Percentiles rank a stretch among this genome's conserved stretches.
phyloP scores from a whole-genome alignment of 2,797 vertebrate species.

The Argyrosomus regius region DNA sequence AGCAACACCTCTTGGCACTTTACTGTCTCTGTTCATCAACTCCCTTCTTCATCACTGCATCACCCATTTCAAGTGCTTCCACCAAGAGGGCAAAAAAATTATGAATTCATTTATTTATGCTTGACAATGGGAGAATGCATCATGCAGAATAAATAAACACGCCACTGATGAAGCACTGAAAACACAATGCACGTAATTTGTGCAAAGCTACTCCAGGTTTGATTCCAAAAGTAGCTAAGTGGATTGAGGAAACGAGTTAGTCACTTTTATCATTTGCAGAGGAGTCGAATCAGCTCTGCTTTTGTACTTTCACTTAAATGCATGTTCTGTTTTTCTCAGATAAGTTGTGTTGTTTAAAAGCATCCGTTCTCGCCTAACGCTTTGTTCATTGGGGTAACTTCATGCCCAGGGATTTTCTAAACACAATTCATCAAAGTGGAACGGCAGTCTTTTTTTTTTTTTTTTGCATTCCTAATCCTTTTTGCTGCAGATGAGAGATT shows the following conservation, averaged over 20 bases:
- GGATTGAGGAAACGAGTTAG: constrained; percentile 85
- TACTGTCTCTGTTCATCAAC: constrained; percentile 80
- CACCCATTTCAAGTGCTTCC: constrained; percentile 71
- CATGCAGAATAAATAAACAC: constrained; percentile 82
- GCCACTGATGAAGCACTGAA: constrained; percentile 78
- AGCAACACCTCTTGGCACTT: constrained; percentile 63
- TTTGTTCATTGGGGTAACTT: constrained; percentile 88
- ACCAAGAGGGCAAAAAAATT: constrained; percentile 73
- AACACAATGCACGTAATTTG: constrained; percentile 87
- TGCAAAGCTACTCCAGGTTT: constrained; percentile 86
- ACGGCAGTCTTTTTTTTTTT: constrained; percentile 75
- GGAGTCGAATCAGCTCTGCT: constrained; percentile 84
- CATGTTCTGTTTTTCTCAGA: constrained; percentile 89
- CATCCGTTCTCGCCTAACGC: constrained; percentile 80
- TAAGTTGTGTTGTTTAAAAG: constrained; percentile 90
- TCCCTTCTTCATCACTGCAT: constrained; percentile 76
- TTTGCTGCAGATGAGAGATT: constrained; percentile 90
- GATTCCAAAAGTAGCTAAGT: constrained; percentile 85
- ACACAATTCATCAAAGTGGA: constrained; percentile 92
- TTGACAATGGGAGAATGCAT: constrained; percentile 78
- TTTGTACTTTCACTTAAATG: constrained; percentile 88
- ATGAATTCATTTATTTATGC: constrained; percentile 83
- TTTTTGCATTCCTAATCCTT: constrained; percentile 88
- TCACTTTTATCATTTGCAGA: constrained; percentile 86
- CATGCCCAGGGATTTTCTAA: constrained; percentile 88